Conservation (phyloP, 2,113 vertebrate species). For the Xerus inauris region DNA sequence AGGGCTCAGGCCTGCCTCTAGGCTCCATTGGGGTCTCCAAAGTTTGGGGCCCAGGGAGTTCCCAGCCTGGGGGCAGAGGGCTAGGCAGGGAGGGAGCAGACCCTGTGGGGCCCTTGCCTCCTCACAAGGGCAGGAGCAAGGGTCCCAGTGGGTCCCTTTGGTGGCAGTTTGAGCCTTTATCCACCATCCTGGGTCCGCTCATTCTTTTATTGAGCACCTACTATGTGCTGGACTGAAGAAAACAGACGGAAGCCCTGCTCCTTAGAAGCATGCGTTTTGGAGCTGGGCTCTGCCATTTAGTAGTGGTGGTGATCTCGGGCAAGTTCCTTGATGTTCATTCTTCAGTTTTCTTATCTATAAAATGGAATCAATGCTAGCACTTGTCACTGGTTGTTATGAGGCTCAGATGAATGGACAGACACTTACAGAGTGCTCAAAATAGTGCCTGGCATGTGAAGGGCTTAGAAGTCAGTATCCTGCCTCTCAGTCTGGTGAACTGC, state of each 20-base stretch:
- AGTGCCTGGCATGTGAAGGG: neutral
- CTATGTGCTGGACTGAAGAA: neutral
- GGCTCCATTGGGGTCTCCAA: neutral
- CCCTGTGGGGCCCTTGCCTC: neutral
- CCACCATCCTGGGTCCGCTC: neutral
- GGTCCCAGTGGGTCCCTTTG: neutral
- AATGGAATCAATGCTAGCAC: neutral
- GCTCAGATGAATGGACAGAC: neutral
- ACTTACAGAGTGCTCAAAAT: neutral
- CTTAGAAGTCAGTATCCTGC: neutral
- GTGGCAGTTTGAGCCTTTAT: neutral
- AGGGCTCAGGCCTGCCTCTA: neutral
- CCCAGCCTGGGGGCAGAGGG: neutral
- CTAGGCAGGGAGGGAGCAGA: neutral
- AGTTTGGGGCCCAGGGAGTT: neutral
- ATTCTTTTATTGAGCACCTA: neutral
- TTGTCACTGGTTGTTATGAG: neutral
- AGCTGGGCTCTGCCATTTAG: neutral
- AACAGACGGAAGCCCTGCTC: neutral
- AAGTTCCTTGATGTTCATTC: neutral
- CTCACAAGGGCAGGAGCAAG: neutral
- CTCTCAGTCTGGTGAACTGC: neutral
- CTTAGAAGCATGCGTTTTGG: neutral
- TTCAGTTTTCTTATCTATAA: conserved; percentile 33
- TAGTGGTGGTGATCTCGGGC: neutral